phyloP scores from a whole-genome alignment of 2,113 vertebrate species.

The Atherinomorus stipes region DNA sequence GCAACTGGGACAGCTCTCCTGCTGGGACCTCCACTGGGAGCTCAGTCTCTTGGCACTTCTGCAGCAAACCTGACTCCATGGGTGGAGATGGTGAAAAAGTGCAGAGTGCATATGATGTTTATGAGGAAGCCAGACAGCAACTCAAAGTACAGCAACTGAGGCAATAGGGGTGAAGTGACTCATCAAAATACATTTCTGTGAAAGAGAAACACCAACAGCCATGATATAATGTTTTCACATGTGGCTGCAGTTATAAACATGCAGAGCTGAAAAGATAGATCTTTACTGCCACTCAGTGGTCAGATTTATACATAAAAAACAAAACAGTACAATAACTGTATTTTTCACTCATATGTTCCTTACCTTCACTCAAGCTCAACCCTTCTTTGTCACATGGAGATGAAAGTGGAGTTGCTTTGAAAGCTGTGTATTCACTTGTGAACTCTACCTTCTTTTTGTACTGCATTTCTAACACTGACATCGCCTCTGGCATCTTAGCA shows the following conservation, averaged over 20 bases:
- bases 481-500: constrained; percentile 87
- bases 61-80: constrained; percentile 81
- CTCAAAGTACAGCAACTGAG: constrained; percentile 60
- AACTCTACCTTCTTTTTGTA: constrained; percentile 90
- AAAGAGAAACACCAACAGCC: constrained; percentile 52
- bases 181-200: constrained; percentile 66
- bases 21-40: constrained; percentile 73
- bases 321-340: not conserved
- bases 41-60: constrained; percentile 73
- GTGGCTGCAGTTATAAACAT: constrained; percentile 45
- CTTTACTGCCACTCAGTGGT: constrained; percentile 74
- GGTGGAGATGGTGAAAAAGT: constrained; percentile 71
- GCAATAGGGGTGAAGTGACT: constrained; percentile 68
- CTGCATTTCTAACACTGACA: constrained; percentile 88
- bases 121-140: constrained; percentile 65
- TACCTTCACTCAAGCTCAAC: constrained; percentile 85
- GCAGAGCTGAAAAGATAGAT: constrained; percentile 28
- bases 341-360: constrained; percentile 4
- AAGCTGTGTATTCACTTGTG: constrained; percentile 78
- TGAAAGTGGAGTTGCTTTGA: constrained; percentile 70
- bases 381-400: constrained; percentile 76
- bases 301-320: constrained; percentile 9
- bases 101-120: constrained; percentile 67
- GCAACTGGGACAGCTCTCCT: constrained; percentile 79
- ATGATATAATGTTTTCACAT: constrained; percentile 62